phyloP scores from a whole-genome alignment of 1,140 invertebrate species.

The Heliothis virescens region DNA sequence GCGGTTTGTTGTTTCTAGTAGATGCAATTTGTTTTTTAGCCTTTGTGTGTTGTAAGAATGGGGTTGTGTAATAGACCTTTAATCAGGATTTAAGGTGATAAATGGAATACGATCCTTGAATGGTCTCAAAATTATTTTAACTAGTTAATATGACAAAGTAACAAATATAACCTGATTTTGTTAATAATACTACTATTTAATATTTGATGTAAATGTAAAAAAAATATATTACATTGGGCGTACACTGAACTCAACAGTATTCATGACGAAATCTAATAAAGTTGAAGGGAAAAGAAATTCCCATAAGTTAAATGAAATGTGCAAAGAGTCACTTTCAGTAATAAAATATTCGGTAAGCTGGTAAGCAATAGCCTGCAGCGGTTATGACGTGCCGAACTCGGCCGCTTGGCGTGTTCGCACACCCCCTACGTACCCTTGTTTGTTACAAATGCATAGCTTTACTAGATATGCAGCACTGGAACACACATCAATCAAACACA shows the following conservation, averaged over 20 bases:
- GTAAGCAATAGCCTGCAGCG: conserved; percentile 65
- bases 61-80: not conserved
- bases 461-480: not conserved
- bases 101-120: too few species aligned
- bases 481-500: not conserved
- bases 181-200: too few species aligned
- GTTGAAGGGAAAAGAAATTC: not conserved
- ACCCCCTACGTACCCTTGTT: conserved; percentile 37
- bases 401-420: conserved; percentile 60
- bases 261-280: conserved; percentile 2
- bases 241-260: not conserved
- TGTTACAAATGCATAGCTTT: not conserved
- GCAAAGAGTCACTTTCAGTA: conserved; percentile 25
- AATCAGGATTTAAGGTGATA: too few species aligned
- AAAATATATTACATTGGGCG: too few species aligned
- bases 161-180: too few species aligned
- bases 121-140: too few species aligned
- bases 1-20: not conserved
- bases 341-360: conserved; percentile 50
- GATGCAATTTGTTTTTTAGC: not conserved
- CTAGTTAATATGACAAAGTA: too few species aligned
- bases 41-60: not conserved
- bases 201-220: not conserved
- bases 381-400: conserved; percentile 64
- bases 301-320: conserved; percentile 15